Conservation (phyloP, 2,797 vertebrate species). For the Myotis planiceps region DNA sequence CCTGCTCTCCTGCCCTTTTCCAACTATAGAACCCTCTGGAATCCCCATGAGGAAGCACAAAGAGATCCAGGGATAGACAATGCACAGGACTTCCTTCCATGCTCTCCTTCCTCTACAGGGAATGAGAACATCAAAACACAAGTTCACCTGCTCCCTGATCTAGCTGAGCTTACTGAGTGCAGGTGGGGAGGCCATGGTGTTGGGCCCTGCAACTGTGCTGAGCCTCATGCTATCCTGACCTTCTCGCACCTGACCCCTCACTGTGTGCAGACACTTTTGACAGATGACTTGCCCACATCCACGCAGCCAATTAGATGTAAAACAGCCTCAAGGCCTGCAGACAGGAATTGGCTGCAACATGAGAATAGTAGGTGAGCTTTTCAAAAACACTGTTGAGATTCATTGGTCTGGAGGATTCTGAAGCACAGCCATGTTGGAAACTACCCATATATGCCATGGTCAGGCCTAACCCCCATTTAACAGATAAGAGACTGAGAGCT, state of each 20-base stretch:
- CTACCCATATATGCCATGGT: background rate
- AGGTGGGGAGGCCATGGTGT: background rate
- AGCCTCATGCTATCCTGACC: background rate
- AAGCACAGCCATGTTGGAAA: background rate
- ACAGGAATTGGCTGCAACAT: background rate
- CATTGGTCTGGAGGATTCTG: background rate
- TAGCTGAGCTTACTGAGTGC: background rate
- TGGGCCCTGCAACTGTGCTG: background rate
- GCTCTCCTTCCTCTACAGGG: background rate
- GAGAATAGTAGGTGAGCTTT: background rate
- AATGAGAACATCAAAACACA: background rate
- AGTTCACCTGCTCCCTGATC: background rate
- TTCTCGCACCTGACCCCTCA: background rate
- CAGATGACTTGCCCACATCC: background rate
- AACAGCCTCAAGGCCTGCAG: background rate
- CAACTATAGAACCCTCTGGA: background rate
- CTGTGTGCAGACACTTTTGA: background rate
- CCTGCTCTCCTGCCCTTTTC: background rate
- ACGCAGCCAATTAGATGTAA: background rate
- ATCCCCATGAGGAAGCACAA: background rate
- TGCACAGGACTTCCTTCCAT: background rate
- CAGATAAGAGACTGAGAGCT: background rate
- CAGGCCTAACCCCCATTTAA: background rate
- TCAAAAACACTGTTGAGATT: constrained; percentile 12
- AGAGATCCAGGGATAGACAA: background rate